Evolutionary conservation across 2,888 invertebrate species (phyloP), one percentile per base, ranked within the genome.

Genomic region (Beris morrisii): DNA sequence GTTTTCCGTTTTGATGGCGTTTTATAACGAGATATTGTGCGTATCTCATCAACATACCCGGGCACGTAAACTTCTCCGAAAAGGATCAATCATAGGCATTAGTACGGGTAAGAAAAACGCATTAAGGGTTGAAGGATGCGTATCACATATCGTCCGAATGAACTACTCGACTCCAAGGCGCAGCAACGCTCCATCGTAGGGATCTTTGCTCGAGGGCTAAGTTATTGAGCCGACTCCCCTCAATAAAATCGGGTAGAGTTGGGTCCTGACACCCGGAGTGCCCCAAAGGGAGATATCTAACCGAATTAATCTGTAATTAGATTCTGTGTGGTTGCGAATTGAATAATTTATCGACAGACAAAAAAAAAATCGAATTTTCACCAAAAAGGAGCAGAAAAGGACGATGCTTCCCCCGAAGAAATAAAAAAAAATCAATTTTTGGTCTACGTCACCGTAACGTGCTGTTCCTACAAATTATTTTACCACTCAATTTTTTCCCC

Each of bases 301-400:
- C 64, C 44, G 44, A 67, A 67, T 67, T 67, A 67, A 58, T 64
- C 64, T 54, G 67, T 67, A 67, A 67, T 67, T 67, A 67, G 67
- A 67, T 67, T 67, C 64, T 52, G 58, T 52, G 64, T 53, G 53
- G 64, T 57, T 64, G 58, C 58, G 64, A 64, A 64, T 64, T 67
- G 67, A 67, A 67, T 67, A 67, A 67, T 67, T 67, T 67, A 67
- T 64, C 54, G 67, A 22, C 38, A 15, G 30, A 53, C 48, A 12
- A 48, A 48, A 15, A 12, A 48, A 48, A 15, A 9, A 9, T 15
- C 4, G 48, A 15, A 48, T 6, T 48, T 48, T 15, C 13, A 48
- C 6, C 12, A 12, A 12, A 6, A 9, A 12, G 48, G n/a, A 11
- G 12, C 12, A 48, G 48, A 15, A 48, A 48, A 48, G 48, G 15